These are phyloP conservation scores for Orchestes rusci DNA, from an alignment of 2,888 invertebrate species.

Conservation along the genomic window DNA sequence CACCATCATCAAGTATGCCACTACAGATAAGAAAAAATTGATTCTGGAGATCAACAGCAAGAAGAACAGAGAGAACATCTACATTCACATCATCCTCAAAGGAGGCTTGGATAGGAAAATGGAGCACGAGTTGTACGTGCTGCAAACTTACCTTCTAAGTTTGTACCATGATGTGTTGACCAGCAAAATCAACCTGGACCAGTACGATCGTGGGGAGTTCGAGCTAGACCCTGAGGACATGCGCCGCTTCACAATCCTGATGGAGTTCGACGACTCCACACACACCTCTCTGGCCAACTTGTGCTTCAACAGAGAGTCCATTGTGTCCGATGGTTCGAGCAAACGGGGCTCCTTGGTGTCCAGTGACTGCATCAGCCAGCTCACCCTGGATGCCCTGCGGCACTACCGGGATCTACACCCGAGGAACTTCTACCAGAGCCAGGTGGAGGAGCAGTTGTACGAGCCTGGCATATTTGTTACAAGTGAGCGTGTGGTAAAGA, in stretches of 20 bases:
- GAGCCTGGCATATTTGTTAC: conserved; percentile 37
- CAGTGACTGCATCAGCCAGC: conserved; percentile 29
- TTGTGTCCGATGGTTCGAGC: conserved; percentile 30
- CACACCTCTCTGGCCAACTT: conserved; percentile 31
- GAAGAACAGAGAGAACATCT: conserved; percentile 31
- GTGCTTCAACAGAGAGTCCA: conserved; percentile 19
- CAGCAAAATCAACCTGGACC: conserved; percentile 28
- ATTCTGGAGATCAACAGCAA: conserved; percentile 37
- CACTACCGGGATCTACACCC: conserved; percentile 36
- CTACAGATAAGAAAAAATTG: conserved; percentile 33
- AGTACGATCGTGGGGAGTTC: conserved; percentile 32
- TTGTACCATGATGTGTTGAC: conserved; percentile 32
- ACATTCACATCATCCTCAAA: conserved; percentile 29
- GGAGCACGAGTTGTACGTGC: conserved; percentile 39
- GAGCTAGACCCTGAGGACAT: conserved; percentile 32
- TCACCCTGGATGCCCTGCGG: conserved; percentile 34
- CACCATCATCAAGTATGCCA: conserved; percentile 35
- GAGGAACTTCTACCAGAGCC: conserved; percentile 37
- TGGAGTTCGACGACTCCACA: conserved; percentile 37
- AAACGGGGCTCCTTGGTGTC: conserved; percentile 26
- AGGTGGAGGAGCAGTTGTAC: conserved; percentile 38
- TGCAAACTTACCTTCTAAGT: conserved; percentile 39
- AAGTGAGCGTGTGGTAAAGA: conserved; percentile 38
- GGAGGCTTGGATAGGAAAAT: conserved; percentile 31
- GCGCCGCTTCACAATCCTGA: conserved; percentile 32